Evolutionary conservation across 30 jellyfish, hydroid and myxozoan species (phyloP), one percentile per base, ranked within the genome.

Genomic region (Hydractinia echinata): DNA sequence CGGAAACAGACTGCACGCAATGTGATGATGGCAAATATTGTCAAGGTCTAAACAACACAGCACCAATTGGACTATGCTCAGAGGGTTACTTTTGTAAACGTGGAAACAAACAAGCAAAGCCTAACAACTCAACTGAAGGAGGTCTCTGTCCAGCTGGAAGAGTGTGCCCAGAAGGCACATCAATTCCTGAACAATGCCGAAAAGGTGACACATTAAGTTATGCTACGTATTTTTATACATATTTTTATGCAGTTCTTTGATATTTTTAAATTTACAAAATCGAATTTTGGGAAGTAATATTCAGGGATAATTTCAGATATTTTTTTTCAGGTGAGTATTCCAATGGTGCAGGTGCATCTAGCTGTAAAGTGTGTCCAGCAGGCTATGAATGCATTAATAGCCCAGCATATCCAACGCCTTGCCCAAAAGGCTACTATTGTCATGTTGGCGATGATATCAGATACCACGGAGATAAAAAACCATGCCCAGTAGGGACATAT

Each of bases 61-160:
- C 67, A 44, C 96, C 96, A 2, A 88, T 95, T 4, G 99, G 91
- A 5, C 85, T 84, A 8, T 94, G 99, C 61, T 61, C 83, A 11
- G 89, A 95, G 10, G 99, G 99, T 51, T 94, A 88, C 81, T 94
- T 72, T 79, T 94, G 99, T 89, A 84, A 84, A 86, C 66, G 97
- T 30, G 99, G 99, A 2, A 94, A 94, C 82, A 76, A 83, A 44
- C 70, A 78, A 72, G 87, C 95, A 8, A 94, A 81, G 49, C 99
- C 99, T 6, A 94, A 86, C 76, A 88, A 94, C 51, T 81, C 88
- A 39, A 81, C 92, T 6, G 81, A 58, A 30, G 99, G 99, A 8
- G 99, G 99, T 20, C 89, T 89, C 20, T 94, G 99, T 67, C 96
- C 95, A 61, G 73, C 87, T 61, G 96, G 99, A 6, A 95, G 85